Evolutionary conservation across 2,113 vertebrate genomes (phyloP).

Genomic region (Mixornis gularis): DNA sequence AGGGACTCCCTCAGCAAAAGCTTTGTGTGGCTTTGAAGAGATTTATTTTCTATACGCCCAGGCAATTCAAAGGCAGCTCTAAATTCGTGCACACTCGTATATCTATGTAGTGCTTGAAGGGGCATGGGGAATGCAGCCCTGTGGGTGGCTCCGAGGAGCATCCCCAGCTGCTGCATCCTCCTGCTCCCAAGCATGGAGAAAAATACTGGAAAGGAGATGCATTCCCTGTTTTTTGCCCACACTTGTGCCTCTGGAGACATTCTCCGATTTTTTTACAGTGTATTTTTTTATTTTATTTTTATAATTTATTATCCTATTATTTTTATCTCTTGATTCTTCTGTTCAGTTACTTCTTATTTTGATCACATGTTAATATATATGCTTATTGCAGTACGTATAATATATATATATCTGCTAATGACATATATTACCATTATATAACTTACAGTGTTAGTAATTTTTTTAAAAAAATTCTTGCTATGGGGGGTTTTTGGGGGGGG

Average conservation of each 20-base stretch:
- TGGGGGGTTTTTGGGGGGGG: no score
- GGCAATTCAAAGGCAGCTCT: background rate
- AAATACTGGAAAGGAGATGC: background rate
- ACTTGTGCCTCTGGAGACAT: background rate
- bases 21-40: background rate
- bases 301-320: rapidly evolving
- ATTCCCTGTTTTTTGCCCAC: background rate
- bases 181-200: rapidly evolving
- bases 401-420: background rate
- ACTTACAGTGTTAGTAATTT: background rate
- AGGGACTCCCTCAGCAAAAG: background rate
- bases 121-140: rapidly evolving
- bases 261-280: background rate
- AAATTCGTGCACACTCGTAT: background rate
- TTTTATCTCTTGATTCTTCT: background rate
- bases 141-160: rapidly evolving
- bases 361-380: background rate
- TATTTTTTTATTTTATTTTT: background rate
- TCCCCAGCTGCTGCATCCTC: background rate
- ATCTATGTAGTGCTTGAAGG: background rate
- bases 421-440: no score
- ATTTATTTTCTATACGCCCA: background rate
- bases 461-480: background rate
- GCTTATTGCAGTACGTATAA: no score
- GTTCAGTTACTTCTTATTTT: background rate